These are phyloP conservation scores for Tenebrosternarchus preto DNA, from an alignment of 2,113 vertebrate genomes.

Conservation along the genomic window DNA sequence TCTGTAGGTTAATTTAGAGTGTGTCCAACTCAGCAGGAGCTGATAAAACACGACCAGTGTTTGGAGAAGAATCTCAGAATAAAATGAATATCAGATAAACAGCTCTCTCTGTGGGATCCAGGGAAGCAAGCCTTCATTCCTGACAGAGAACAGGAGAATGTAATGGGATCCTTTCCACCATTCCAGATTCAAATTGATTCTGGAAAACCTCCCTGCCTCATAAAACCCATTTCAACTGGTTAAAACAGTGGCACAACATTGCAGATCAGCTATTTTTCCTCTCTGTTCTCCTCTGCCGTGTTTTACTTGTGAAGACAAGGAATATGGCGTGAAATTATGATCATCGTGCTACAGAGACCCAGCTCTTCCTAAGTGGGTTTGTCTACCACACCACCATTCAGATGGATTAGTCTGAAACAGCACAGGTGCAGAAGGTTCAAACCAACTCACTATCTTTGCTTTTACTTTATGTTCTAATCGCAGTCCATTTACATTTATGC, in stretches of 20 bases:
- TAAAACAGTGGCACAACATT: slow-evolving; percentile 22
- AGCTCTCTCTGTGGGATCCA: background rate
- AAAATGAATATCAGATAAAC: background rate
- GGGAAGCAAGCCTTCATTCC: slow-evolving; percentile 9
- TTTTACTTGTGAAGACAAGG: slow-evolving; percentile 9
- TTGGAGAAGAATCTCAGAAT: background rate
- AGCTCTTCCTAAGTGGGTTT: background rate
- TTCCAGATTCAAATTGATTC: slow-evolving; percentile 15
- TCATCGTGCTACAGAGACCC: background rate
- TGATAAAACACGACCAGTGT: background rate
- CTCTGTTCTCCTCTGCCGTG: slow-evolving; percentile 24
- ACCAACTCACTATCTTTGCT: slow-evolving; percentile 5
- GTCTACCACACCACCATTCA: background rate
- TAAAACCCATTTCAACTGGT: slow-evolving; percentile 26
- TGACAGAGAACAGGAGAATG: slow-evolving; percentile 13
- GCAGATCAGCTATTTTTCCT: slow-evolving; percentile 8
- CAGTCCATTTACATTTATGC: slow-evolving; percentile 1
- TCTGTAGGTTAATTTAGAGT: slow-evolving; percentile 25
- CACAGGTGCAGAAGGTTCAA: slow-evolving; percentile 3
- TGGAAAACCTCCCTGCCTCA: background rate
- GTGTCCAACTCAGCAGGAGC: background rate
- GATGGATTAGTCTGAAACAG: background rate
- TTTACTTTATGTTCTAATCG: slow-evolving; percentile 2
- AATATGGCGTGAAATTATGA: slow-evolving; percentile 21
- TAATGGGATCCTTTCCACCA: background rate